Base-by-base conservation (phyloP, 2,113 vertebrate species). In the Setophaga petechia region DNA sequence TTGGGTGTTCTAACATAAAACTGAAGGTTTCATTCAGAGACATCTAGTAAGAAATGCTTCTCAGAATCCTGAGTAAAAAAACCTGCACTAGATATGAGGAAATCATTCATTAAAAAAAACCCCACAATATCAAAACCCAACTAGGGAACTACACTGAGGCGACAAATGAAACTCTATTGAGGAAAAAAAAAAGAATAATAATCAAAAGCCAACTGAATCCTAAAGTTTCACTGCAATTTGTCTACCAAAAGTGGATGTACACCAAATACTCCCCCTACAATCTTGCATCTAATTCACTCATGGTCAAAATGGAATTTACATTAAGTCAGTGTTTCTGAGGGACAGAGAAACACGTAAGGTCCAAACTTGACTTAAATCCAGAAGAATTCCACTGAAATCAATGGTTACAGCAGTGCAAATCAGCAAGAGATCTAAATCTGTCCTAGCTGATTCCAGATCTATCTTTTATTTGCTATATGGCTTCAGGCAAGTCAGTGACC, bases 381-480 rank as follows among this genome's bases (percentile, higher is more conserved):
- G 75, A 88, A 69, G 84, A 95, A 93, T 84, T 93, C 57, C 62
- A 46, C 33, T 65, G 73, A 94, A 96, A 95, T 95, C 92, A 90
- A 62, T 76, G 83, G 90, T 33, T 94, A 76, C 25, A 78, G 49
- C 57, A 90, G 37, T 11, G 61, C 61, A 95, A 90, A 96, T 89
- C 93, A 90, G 88, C 83, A 94, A 87, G 92, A 93, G 95, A 97
- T 96, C 93, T 94, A 93, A 97, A 95, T 94, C 83, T 96, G 92
- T 96, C 95, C 95, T 94, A 96, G 96, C 92, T 97, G 95, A 96
- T 97, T 96, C 92, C 93, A 96, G 94, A 95, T 97, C 93, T 97
- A 96, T 96, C 94, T 92, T 96, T 97, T 96, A 96, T 93, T 94
- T 93, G 95, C 86, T 95, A 93, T 95, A 95, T 96, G 68, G 92